Evolutionary conservation across 2,797 vertebrate species (phyloP).

Genomic region (Lindbergichthys nudifrons): DNA sequence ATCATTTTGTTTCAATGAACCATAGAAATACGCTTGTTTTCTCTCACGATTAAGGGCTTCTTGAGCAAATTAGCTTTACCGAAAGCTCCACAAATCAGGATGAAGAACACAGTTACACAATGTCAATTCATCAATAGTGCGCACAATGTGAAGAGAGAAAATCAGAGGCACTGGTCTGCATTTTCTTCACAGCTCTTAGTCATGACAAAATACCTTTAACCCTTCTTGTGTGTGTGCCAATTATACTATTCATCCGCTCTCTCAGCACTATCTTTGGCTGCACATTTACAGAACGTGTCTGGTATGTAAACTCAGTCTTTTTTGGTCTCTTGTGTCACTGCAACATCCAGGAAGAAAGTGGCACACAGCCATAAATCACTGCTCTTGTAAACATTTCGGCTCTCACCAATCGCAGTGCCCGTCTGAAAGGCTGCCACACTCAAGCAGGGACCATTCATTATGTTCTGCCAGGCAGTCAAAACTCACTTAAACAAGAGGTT

Average conservation of each 20-base stretch:
- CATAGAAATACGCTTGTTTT: background rate
- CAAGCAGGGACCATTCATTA: background rate
- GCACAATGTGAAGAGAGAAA: background rate
- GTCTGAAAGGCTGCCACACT: slow-evolving; percentile 3
- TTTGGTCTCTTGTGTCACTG: background rate
- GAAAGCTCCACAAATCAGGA: background rate
- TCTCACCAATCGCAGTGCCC: background rate
- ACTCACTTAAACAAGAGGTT: background rate
- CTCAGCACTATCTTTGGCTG: slow-evolving; percentile 18
- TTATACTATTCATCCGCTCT: background rate
- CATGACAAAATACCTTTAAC: slow-evolving; percentile 9
- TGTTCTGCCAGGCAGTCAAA: background rate
- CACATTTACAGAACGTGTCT: slow-evolving; percentile 31
- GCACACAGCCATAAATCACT: slow-evolving; percentile 30
- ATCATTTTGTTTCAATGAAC: background rate
- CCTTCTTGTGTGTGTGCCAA: background rate
- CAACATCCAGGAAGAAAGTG: slow-evolving; percentile 19
- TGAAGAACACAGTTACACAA: background rate
- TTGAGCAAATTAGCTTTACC: background rate
- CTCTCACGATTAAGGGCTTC: background rate
- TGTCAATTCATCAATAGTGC: background rate
- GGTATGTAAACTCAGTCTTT: slow-evolving; percentile 70
- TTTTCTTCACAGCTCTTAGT: background rate
- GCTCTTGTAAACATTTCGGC: slow-evolving; percentile 22
- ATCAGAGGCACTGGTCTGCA: background rate